Evolutionary conservation across 1,140 invertebrate genomes (phyloP).

Genomic region (Drosophila fuyamai): DNA sequence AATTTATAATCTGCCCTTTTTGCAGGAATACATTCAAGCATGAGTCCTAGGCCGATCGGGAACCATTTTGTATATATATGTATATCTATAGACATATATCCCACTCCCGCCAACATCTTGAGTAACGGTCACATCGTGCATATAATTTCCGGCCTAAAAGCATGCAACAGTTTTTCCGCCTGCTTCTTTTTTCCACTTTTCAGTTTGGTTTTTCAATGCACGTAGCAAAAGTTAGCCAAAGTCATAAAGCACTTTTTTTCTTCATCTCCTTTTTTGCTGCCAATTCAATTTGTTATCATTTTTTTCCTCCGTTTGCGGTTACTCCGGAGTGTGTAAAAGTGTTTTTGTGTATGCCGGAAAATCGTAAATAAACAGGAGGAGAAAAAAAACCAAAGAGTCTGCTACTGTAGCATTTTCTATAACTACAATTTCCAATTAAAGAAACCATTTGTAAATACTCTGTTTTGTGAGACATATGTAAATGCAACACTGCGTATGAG

Average conservation of each 20-base stretch:
- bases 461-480: no score
- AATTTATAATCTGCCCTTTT: background rate
- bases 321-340: background rate
- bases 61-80: background rate
- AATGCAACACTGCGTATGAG: no score
- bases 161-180: constrained; percentile 68
- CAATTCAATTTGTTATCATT: constrained; percentile 73
- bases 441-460: background rate
- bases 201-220: constrained; percentile 62
- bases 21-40: no score
- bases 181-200: constrained; percentile 14
- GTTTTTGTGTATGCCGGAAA: constrained; percentile 6
- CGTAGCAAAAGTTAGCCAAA: constrained; percentile 75
- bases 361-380: constrained; percentile 63
- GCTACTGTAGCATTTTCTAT: background rate
- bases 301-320: constrained; percentile 12
- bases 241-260: constrained; percentile 74
- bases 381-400: constrained; percentile 2
- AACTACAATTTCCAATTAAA: background rate
- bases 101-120: background rate
- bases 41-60: background rate
- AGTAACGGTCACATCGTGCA: constrained; percentile 43
- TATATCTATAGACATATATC: background rate
- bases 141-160: constrained; percentile 74
- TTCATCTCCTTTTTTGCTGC: constrained; percentile 8